phyloP scores from a whole-genome alignment of 2,888 invertebrate species.

The Oscheius sp. region DNA sequence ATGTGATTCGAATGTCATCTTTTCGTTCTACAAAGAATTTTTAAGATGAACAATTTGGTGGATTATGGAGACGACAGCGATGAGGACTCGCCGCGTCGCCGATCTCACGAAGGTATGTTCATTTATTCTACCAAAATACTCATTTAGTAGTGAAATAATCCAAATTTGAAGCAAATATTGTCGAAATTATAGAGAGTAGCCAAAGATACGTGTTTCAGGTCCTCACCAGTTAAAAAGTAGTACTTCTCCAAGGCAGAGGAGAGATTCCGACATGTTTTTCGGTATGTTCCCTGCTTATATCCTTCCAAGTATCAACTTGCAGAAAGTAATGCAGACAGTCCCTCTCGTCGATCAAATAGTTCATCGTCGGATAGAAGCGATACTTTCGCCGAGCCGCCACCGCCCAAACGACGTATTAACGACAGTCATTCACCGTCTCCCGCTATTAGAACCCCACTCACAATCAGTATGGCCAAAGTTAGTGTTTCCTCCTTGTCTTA shows the following conservation, averaged over 20 bases:
- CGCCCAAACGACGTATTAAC: constrained; percentile 42
- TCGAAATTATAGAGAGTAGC: not conserved
- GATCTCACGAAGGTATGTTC: constrained; percentile 38
- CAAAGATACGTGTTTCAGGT: not conserved
- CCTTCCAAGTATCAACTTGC: not conserved
- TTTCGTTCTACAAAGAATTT: not conserved
- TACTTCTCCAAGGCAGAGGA: constrained; percentile 20
- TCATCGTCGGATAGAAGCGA: constrained; percentile 27
- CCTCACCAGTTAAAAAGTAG: not conserved
- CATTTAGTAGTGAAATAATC: too few relatives aligned
- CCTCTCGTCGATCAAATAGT: not conserved
- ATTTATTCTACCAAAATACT: not conserved
- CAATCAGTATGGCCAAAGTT: constrained; percentile 44
- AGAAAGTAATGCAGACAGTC: too few relatives aligned
- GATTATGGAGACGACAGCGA: constrained; percentile 53
- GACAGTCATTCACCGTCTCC: constrained; percentile 43
- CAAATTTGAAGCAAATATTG: too few relatives aligned
- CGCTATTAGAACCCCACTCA: constrained; percentile 40
- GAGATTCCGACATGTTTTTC: constrained; percentile 42
- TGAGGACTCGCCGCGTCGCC: constrained; percentile 49
- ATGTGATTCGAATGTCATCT: constrained; percentile 10
- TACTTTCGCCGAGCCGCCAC: constrained; percentile 47
- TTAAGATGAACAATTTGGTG: constrained; percentile 49
- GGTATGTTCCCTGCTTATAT: constrained; percentile 21
- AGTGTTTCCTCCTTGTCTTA: constrained; percentile 12